These are phyloP conservation scores for roundworm (Caenorhabditis elegans) DNA, from an alignment of 1,140 invertebrate genomes.

Conservation along the genomic window DNA sequence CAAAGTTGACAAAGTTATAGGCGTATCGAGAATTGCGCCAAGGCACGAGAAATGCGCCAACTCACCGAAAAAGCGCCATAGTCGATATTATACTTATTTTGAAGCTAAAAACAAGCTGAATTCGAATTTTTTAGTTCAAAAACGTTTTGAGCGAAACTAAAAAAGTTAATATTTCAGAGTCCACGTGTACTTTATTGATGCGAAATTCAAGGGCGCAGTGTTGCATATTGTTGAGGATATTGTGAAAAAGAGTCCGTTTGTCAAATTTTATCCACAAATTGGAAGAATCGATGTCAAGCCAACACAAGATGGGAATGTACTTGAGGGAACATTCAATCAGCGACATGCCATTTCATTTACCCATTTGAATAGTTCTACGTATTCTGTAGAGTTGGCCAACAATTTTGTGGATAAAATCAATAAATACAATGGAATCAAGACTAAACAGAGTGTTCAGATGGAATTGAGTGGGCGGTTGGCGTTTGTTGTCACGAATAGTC, in stretches of 20 bases:
- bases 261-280: constrained; percentile 1
- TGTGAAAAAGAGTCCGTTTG: neutral
- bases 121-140: too few relatives aligned
- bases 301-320: too few relatives aligned
- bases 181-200: neutral
- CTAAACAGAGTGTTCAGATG: neutral
- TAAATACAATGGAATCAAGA: neutral
- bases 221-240: neutral
- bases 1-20: too few relatives aligned
- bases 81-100: too few relatives aligned
- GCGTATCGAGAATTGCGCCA: too few relatives aligned
- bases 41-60: too few relatives aligned
- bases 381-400: too few relatives aligned
- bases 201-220: neutral
- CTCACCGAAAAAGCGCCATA: too few relatives aligned
- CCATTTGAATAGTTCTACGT: too few relatives aligned
- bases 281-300: neutral
- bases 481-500: neutral
- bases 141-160: too few relatives aligned
- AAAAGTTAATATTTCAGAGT: too few relatives aligned
- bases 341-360: neutral
- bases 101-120: too few relatives aligned
- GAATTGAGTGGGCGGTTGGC: neutral
- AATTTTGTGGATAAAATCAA: neutral
- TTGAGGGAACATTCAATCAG: neutral